Base-by-base conservation (phyloP, 2,797 vertebrate species). In the Varecia variegata region DNA sequence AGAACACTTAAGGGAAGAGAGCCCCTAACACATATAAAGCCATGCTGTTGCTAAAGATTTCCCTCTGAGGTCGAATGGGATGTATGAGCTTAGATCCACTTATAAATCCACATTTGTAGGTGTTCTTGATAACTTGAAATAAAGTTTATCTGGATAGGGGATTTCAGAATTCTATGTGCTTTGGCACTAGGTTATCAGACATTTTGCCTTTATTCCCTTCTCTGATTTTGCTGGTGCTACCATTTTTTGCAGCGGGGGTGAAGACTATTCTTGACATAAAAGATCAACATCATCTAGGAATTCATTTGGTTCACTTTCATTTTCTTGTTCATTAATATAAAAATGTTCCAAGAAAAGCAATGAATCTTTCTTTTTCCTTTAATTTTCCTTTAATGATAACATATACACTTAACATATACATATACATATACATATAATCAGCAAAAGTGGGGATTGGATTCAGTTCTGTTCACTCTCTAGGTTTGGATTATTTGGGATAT, bases 201-300 rank as follows among this genome's bases (percentile, higher is more conserved):
- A 96, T 88, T 17, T 82, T 67, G 30, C 84, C 38, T 80, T 67
- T 90, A 40, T 62, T 90, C 14, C 6, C 30, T 71, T 88, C 90
- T 70, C 45, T 93, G 73, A 20, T 45, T 93, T 84, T 90, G 32
- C 32, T 80, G n/a, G 67, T 74, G 12, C 13, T 82, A 25, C 5
- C 18, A 73, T 89, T 83, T 70, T 54, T 54, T 7, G 43, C 1
- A 2, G 54, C 0, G 56, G 10, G 27, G 8, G 21, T 71, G 17
- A 90, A 84, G 58, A 38, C 70, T 80, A 38, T 35, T 90, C 35
- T 90, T 94, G 52, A 70, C 52, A 94, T 32, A 62, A 94, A 80
- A 87, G 38, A 58, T 27, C 9, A 18, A 38, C 2, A 83, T 30
- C 3, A 79, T 68, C 32, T 47, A 79, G 32, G 27, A 79, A 93